Base-by-base conservation (phyloP, 2,113 vertebrate genomes). In the Chelonoidis abingdonii region DNA sequence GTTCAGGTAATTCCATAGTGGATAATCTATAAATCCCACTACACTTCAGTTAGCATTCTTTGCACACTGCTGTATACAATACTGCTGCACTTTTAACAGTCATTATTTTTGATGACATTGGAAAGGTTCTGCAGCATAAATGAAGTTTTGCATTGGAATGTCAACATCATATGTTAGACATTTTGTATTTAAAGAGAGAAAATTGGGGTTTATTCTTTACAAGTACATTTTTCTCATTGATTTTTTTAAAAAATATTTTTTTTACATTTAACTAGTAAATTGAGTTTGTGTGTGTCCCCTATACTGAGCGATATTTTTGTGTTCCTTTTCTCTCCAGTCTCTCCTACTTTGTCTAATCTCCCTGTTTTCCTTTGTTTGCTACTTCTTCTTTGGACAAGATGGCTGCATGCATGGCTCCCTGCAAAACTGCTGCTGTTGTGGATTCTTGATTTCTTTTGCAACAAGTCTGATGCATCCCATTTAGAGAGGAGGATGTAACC, bases 401-500 rank as follows among this genome's bases (percentile, higher is more conserved):
- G 27, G 1, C 0, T 0, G 84, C 19, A 79, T 81, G n/a, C 9
- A 17, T 76, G 92, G 41, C 10, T 6, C 91, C 17, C 38, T 93
- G 21, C 11, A 62, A 84, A 83, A n/a, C 81, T 89, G 2, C 90
- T 78, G 6, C 25, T 91, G 22, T 50, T 13, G 24, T 92, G 65
- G 27, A 57, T 93, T 95, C 83, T 13, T 44, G 90, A 4, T 91
- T 96, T 86, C n/a, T 90, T 90, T 75, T 35, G 75, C 78, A 92
- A 53, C 11, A 24, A 57, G 17, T 81, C 88, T 50, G 11, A 62
- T 56, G 17, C 0, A 0, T 88, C 13, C 9, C 52, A 53, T 93
- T 7, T 17, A 38, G 83, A n/a, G 84, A 72, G 0, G 0, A 16
- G 47, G 35, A 38, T 0, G 0, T 80, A 69, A 52, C 52, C 2